Percentiles rank a stretch among this genome's conserved stretches.
These are phyloP conservation scores for Cheilinus undulatus DNA, from an alignment of 2,113 vertebrate species.

Conservation along the genomic window DNA sequence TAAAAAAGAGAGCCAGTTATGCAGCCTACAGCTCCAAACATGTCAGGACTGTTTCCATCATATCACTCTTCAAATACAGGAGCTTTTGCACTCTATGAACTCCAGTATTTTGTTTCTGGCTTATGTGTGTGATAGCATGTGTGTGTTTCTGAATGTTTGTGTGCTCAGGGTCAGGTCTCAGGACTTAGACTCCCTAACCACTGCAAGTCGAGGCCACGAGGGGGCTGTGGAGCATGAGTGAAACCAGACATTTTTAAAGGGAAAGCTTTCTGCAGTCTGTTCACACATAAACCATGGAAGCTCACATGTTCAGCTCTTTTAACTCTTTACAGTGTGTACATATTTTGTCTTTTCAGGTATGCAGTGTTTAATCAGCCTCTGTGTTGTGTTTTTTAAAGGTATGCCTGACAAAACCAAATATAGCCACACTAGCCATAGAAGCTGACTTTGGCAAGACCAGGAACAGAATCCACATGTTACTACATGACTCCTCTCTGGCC, in stretches of 20 bases:
- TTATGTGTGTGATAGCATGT: not conserved
- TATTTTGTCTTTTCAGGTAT: not conserved
- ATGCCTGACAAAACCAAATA: conserved; percentile 31
- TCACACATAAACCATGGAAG: conserved; percentile 17
- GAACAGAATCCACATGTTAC: conserved; percentile 48
- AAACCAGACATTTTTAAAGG: conserved; percentile 56
- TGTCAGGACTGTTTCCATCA: conserved; percentile 56
- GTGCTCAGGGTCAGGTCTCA: conserved; percentile 1
- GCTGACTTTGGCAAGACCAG: conserved; percentile 25
- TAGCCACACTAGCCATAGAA: not conserved
- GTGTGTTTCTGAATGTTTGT: conserved; percentile 1
- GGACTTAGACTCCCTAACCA: conserved; percentile 22
- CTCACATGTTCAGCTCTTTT: not conserved
- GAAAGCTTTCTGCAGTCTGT: conserved; percentile 5
- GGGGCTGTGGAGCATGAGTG: conserved; percentile 43
- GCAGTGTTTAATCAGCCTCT: not conserved
- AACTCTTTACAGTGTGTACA: too few species aligned
- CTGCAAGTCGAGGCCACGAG: conserved; percentile 41
- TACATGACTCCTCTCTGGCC: conserved; percentile 53
- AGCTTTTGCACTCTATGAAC: conserved; percentile 42
- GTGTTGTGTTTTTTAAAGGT: not conserved
- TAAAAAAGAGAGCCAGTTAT: conserved; percentile 33
- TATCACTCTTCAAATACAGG: conserved; percentile 35
- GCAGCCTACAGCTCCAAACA: conserved; percentile 60
- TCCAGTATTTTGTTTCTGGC: conserved; percentile 13